Base-by-base conservation (phyloP, 2,888 invertebrate genomes). In the Lithophane socia region DNA sequence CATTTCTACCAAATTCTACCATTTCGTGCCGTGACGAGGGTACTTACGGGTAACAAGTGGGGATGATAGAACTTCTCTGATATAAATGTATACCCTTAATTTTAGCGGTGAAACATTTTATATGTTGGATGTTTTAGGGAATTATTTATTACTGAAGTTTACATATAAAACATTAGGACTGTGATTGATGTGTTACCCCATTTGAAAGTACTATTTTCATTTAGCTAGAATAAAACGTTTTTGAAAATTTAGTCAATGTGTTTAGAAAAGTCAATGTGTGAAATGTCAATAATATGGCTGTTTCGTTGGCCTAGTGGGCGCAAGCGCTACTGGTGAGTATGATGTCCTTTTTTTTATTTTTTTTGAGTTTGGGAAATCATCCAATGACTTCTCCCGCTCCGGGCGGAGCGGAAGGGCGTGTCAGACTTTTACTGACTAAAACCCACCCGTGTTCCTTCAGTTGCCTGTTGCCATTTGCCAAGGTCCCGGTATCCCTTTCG, bases 41-140 rank as follows among this genome's bases (percentile, higher is more conserved):
- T 74, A 80, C 63, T 80, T 73, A 74, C 4, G 37, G 47, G 71
- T 73, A 80, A 80, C 73, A 71, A 84, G 80, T 63, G 65, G 64
- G 69, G 13, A 64, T 84, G 81, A 83, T 84, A 61, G 64, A 84
- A 77, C 29, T 29, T 64, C 61, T 16, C 75, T 47, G 47, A 73
- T 75, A 67, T 77, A 73, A 72, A 69, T 68, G 56, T 60, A 67
- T 16, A 64, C 60, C 80, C 67, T 67, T 71, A 42, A 54, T 71
- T 73, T 61, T 65, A 73, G 70, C 12, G 71, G 49, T 37, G 24
- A 79, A 76, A 56, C n/a, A 56, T 77, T 83, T 71, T 61, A 61
- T 67, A 63, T 52, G 24, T 12, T 49, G 13, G 24, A 47, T 44
- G 44, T 68, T 42, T 54, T 12, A 42, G n/a, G 4, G 76, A 58